phyloP scores from a whole-genome alignment of 1,140 invertebrate species.

The Pogonomyrmex barbatus region DNA sequence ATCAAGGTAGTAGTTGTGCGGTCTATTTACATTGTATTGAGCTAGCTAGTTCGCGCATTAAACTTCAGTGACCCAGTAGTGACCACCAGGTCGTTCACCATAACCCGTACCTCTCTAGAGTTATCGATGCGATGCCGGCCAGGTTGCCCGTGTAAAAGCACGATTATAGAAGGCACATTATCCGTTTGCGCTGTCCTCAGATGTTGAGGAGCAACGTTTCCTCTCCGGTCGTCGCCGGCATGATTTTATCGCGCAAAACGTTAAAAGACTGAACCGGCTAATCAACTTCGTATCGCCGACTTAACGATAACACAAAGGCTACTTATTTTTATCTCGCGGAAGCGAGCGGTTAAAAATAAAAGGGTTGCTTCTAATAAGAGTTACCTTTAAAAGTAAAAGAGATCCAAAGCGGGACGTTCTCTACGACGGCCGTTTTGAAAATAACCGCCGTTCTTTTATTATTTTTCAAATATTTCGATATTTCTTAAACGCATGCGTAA shows the following conservation, averaged over 20 bases:
- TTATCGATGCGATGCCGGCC: slow-evolving; percentile 45
- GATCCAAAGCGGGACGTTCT: not conserved
- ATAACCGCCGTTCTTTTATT: not conserved
- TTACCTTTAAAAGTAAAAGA: not conserved
- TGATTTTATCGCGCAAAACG: slow-evolving; percentile 40
- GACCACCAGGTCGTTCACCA: slow-evolving; percentile 46
- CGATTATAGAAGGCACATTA: slow-evolving; percentile 38
- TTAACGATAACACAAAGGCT: slow-evolving; percentile 49
- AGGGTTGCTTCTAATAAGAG: slow-evolving; percentile 8
- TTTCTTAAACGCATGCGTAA: not conserved
- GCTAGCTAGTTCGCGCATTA: slow-evolving; percentile 44
- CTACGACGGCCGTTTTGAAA: not conserved
- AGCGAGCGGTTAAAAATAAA: slow-evolving; percentile 42
- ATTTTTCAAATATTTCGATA: not conserved
- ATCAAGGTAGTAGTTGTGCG: not conserved
- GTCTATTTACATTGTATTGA: slow-evolving; percentile 57
- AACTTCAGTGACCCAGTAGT: slow-evolving; percentile 57
- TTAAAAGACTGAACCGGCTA: slow-evolving; percentile 34
- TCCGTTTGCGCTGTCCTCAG: slow-evolving; percentile 21
- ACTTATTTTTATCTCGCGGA: slow-evolving; percentile 53
- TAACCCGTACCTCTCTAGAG: slow-evolving; percentile 13
- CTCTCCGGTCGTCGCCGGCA: not conserved
- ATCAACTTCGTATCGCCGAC: slow-evolving; percentile 31
- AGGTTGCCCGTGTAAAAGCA: slow-evolving; percentile 40
- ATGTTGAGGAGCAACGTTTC: slow-evolving; percentile 24